Conservation (phyloP, 2,113 vertebrate genomes). For the Hipposideros armiger region DNA sequence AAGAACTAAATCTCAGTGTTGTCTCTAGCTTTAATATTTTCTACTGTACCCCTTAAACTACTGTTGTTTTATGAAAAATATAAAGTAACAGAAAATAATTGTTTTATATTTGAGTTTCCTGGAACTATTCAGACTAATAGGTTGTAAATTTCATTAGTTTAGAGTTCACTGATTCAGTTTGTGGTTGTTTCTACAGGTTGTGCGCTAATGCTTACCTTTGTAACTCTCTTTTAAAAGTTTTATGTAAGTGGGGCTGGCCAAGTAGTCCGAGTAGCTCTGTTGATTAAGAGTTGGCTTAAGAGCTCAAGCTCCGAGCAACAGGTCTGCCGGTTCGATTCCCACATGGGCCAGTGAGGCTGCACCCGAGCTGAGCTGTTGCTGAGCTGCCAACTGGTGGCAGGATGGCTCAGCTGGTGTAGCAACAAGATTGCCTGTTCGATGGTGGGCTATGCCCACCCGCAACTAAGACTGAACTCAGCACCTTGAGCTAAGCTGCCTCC, state of each 20-base stretch:
- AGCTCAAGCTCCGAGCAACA: too few species aligned
- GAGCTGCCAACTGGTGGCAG: too few species aligned
- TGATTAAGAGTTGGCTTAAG: too few species aligned
- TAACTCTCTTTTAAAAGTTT: not conserved
- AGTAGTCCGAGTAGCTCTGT: too few species aligned
- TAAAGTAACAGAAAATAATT: not conserved
- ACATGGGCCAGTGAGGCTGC: too few species aligned
- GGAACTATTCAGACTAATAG: not conserved
- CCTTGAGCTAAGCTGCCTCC: too few species aligned
- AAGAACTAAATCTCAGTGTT: not conserved
- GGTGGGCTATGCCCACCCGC: too few species aligned
- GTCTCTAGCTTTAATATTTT: not conserved
- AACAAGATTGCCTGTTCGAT: too few species aligned
- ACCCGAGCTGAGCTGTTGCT: too few species aligned
- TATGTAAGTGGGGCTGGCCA: not conserved
- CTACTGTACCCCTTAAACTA: not conserved
- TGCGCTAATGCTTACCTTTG: not conserved
- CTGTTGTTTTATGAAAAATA: constrained; percentile 15
- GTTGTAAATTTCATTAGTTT: not conserved
- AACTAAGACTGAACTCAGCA: too few species aligned
- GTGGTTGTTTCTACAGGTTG: not conserved
- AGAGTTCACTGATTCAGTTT: not conserved
- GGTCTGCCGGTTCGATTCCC: too few species aligned
- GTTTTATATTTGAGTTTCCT: not conserved
- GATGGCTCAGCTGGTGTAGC: too few species aligned